Evolutionary conservation across 2,888 invertebrate species (phyloP), one percentile per base, ranked within the genome.

Genomic region (Pogonocherus hispidulus): DNA sequence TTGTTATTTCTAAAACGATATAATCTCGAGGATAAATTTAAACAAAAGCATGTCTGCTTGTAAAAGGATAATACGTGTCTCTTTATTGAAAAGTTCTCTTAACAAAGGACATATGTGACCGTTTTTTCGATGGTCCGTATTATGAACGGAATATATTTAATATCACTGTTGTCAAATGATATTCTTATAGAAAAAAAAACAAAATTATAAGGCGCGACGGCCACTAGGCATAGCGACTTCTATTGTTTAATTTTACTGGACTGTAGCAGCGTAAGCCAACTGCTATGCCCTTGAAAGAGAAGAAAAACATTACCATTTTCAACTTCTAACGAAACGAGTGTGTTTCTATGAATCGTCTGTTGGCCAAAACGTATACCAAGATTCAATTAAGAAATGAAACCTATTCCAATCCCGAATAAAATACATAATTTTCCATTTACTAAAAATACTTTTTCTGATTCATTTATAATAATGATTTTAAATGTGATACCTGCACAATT

Each of bases 211-310:
- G 79, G 83, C 84, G 83, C 80, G 80, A 84, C 84, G 82, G 78
- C 80, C 83, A 84, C 79, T 80, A 78, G 80, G 79, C 83, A 82
- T 83, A 82, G 81, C 82, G 78, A 80, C 76, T 77, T 78, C 80
- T 81, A 84, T 84, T 84, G 84, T 84, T 84, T 80, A 81, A 76
- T 84, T 77, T 84, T 83, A 84, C 84, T 84, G 83, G 80, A 84
- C 83, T 84, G 84, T 84, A 81, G 83, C 81, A 81, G 80, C 83
- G 80, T 79, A 80, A 79, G 81, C 83, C 82, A 81, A 82, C 84
- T 83, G 81, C 81, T 82, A 71, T 63, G 72, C 67, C 70, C 74
- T 72, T 69, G 67, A 65, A 69, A 69, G 51, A 62, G 62, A 69
- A 65, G 62, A 57, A 67, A 63, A 67, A 55, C 55, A 59, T 65